Base-by-base conservation (phyloP, 1,140 invertebrate species). In the Brachionus sp. region DNA sequence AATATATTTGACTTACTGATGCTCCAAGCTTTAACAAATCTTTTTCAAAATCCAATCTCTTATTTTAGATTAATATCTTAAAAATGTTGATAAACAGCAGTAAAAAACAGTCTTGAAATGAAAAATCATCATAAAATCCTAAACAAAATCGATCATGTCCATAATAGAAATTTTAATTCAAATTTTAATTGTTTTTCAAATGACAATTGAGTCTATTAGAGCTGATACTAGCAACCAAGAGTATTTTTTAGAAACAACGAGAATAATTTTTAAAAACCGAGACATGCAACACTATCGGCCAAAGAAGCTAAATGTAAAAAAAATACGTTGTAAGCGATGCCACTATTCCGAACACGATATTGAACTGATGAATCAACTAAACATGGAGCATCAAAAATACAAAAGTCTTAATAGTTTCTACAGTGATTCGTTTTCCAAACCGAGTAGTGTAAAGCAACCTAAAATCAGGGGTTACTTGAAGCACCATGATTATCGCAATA, bases 51-150 rank as follows among this genome's bases (percentile, higher is more conserved):
- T 19, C 35, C n/a, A 39, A 39, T 39, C n/a, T 70, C 37, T 12
- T 19, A 57, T 70, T 70, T 57, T 57, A 57, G 37, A 70, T 70
- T 35, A 37, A 70, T 70, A 37, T 39, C 29, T 9, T 39, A 16
- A 39, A 70, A 70, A 70, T 70, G 66, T 39, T 70, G 19, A 70
- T 70, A 70, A 70, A 70, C 37, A 70, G 37, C 66, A 70, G 35
- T 39, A 35, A 35, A 70, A 70, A 70, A 13, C 16, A 37, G 16
- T 70, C 37, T 70, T 39, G 5, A 70, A 70, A 70, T 70, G 66
- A 70, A 70, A 70, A 70, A 12, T 29, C 37, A 16, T 57, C 5
- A 57, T 57, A 37, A 57, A 57, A 19, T 57, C 44, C 44, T 13
- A 50, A 23, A 9, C 16, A 57, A 3, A 57, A 19, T 57, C n/a